Percentiles rank a stretch among this genome's conserved stretches.
phyloP scores from a whole-genome alignment of 2,113 vertebrate genomes.

The Festucalex cinctus region DNA sequence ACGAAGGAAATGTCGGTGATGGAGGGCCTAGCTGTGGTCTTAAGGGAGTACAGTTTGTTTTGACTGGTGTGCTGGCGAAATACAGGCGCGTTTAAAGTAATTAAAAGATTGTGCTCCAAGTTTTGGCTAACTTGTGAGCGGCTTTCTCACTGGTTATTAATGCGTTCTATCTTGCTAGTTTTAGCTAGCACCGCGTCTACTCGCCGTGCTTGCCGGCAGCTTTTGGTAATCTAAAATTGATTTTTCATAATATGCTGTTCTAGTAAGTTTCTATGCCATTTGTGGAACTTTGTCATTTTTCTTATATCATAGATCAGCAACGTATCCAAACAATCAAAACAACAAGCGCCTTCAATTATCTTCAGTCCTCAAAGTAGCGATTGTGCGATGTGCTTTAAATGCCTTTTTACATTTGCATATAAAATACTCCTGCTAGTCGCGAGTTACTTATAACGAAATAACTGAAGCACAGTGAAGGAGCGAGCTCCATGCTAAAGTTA shows the following conservation, averaged over 20 bases:
- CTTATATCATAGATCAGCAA: too few species aligned
- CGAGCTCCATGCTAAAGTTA: background rate
- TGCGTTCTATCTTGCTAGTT: slow-evolving; percentile 42
- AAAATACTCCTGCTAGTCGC: background rate
- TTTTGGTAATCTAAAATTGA: background rate
- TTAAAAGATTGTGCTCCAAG: background rate
- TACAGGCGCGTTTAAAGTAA: background rate
- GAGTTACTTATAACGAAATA: background rate
- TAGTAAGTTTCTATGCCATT: background rate
- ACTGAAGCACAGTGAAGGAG: background rate
- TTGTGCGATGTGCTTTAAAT: background rate
- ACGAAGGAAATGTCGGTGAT: slow-evolving; percentile 75
- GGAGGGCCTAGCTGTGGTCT: slow-evolving; percentile 56
- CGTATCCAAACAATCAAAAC: background rate
- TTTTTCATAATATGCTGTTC: background rate
- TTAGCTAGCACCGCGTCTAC: slow-evolving; percentile 32
- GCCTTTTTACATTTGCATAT: background rate
- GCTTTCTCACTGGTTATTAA: slow-evolving; percentile 18
- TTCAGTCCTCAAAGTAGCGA: background rate
- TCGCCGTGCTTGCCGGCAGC: slow-evolving; percentile 11
- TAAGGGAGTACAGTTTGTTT: background rate
- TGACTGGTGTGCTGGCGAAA: background rate
- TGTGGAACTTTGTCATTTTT: background rate
- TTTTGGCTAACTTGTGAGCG: slow-evolving; percentile 25
- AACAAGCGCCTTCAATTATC: background rate